These are phyloP conservation scores for Apeltes quadracus DNA, from an alignment of 2,113 vertebrate genomes.

Conservation along the genomic window DNA sequence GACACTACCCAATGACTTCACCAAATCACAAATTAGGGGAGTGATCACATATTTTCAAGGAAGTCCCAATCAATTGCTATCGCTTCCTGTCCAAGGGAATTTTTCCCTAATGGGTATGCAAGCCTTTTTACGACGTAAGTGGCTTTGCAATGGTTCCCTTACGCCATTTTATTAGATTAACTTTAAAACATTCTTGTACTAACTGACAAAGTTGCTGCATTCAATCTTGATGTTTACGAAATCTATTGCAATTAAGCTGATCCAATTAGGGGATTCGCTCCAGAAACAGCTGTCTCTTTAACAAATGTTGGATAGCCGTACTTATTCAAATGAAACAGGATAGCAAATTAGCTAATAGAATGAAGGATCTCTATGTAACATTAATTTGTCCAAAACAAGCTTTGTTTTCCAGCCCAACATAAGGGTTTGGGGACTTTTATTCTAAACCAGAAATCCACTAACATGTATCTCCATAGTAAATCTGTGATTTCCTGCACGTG, in stretches of 20 bases:
- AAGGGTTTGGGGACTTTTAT: conserved; percentile 3
- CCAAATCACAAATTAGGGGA: conserved; percentile 75
- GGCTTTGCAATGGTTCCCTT: conserved; percentile 77
- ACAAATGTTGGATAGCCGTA: conserved; percentile 78
- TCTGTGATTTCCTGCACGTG: neutral
- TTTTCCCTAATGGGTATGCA: conserved; percentile 79
- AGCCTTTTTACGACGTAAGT: conserved; percentile 78
- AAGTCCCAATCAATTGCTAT: conserved; percentile 82
- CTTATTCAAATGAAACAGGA: conserved; percentile 80
- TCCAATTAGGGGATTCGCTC: conserved; percentile 82
- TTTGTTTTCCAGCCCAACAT: conserved; percentile 55
- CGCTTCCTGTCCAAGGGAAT: conserved; percentile 78
- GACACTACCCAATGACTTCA: conserved; percentile 72
- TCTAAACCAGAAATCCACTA: conserved; percentile 34
- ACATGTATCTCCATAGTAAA: conserved; percentile 16
- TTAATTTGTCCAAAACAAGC: conserved; percentile 74
- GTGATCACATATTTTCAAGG: conserved; percentile 80
- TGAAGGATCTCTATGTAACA: conserved; percentile 75
- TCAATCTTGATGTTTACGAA: conserved; percentile 86
- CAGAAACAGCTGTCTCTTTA: conserved; percentile 78
- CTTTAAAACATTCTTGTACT: conserved; percentile 80
- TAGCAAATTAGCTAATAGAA: conserved; percentile 79
- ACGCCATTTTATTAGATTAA: conserved; percentile 82
- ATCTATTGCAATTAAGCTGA: conserved; percentile 84
- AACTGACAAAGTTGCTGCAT: conserved; percentile 82